Percentiles rank a stretch among this genome's conserved stretches.
Evolutionary conservation across 2,888 invertebrate species (phyloP).

Genomic region (Tenodera sinensis): DNA sequence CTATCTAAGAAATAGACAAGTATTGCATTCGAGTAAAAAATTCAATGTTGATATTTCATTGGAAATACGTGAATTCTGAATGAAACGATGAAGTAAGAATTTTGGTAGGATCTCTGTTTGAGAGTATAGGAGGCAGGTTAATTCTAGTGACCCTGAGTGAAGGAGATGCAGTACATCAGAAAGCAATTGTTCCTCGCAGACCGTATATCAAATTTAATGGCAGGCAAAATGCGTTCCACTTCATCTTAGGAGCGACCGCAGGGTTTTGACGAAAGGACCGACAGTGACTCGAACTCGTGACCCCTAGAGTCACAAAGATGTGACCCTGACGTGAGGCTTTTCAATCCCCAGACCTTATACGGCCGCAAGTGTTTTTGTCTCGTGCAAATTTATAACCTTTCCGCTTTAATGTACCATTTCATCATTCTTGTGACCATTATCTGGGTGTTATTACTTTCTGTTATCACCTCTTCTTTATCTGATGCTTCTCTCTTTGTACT

Average conservation of each 20-base stretch:
- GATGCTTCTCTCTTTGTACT: not conserved
- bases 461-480: not conserved
- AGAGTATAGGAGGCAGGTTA: too few relatives aligned
- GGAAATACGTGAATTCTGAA: too few relatives aligned
- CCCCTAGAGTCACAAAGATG: not conserved
- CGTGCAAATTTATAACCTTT: not conserved
- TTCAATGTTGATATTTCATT: too few relatives aligned
- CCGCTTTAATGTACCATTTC: not conserved
- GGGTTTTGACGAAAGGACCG: not conserved
- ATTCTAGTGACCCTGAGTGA: too few relatives aligned
- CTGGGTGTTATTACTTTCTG: not conserved
- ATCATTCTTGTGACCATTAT: not conserved
- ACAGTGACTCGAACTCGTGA: not conserved
- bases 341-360: not conserved
- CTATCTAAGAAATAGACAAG: too few relatives aligned
- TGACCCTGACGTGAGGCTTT: not conserved
- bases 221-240: not conserved
- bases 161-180: not conserved
- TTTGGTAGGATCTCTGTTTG: too few relatives aligned
- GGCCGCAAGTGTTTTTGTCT: not conserved
- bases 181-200: not conserved
- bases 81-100: too few relatives aligned
- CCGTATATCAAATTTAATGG: not conserved
- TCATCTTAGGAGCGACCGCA: not conserved
- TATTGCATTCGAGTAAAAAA: too few relatives aligned